Evolutionary conservation across 2,888 invertebrate genomes (phyloP), one percentile per base, ranked within the genome.

Genomic region (Drosophila ustulata): DNA sequence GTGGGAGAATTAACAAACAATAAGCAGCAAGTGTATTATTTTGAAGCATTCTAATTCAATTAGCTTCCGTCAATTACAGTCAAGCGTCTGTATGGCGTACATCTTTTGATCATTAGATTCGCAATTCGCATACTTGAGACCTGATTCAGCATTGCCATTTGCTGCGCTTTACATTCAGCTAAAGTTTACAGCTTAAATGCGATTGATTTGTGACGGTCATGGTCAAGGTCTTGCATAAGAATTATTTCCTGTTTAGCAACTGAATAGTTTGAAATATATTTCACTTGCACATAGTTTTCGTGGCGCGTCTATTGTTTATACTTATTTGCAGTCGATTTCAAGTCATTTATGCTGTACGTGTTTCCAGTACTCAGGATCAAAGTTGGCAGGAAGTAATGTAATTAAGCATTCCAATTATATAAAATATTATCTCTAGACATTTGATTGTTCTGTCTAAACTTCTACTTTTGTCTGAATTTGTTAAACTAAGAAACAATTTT

Each of bases 151-250:
- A 49, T 41, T 25, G 28, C 7, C 32, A 63, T 52, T 68, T 45
- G 75, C 18, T 66, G 59, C 52, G 52, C 56, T 37, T 47, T 26
- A 30, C 37, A 41, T 6, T 28, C 30, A 46, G 8, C 8, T 45
- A 7, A n/a, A 37, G 37, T 7, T 34, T 26, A 6, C 23, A 26
- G 45, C 28, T 26, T 28, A n/a, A 25, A 26, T 39, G 28, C 9
- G 37, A 51, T 64, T 50, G 58, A 65, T 65, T 65, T 52, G 37
- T 47, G 46, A 59, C 37, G 58, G 37, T 64, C 43, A 57, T 63
- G 62, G 46, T 37, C 46, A 46, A 56, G 25, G 46, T 25, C 23
- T 63, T 23, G n/a, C 4, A 37, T n/a, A 37, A 11, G 37, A 7
- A 45, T 56, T 7, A 26, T 8, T 63, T 64, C 41, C 49, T 41